Evolutionary conservation across 2,113 vertebrate species (phyloP).

Genomic region (Spilogale gracilis): DNA sequence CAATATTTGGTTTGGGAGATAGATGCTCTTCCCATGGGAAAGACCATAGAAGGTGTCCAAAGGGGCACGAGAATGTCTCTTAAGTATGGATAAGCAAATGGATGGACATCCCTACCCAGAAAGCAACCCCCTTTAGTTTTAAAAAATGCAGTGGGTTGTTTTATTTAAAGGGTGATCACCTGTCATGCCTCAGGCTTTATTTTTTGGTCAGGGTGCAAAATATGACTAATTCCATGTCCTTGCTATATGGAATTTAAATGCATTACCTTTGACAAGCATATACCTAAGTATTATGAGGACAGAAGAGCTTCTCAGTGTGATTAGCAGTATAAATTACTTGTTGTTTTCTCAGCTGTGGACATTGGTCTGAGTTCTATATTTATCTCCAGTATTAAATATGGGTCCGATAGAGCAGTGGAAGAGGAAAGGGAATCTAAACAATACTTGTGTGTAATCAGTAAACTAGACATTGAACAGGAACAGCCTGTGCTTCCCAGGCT

Average conservation of each 20-base stretch:
- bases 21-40: not conserved
- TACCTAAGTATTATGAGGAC: not conserved
- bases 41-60: not conserved
- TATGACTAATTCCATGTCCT: not conserved
- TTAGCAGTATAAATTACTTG: not conserved
- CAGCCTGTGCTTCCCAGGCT: not conserved
- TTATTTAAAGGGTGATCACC: not conserved
- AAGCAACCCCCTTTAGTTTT: not conserved
- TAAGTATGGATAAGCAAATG: not conserved
- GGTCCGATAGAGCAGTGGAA: not conserved
- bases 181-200: slow-evolving; percentile 7
- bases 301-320: not conserved
- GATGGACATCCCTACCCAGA: not conserved
- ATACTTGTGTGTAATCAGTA: not conserved
- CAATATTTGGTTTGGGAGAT: not conserved
- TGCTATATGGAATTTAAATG: not conserved
- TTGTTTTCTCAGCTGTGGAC: not conserved
- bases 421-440: not conserved
- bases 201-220: not conserved
- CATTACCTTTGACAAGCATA: not conserved
- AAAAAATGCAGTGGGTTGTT: not conserved
- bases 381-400: not conserved
- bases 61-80: not conserved
- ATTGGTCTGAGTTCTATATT: not conserved
- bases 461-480: not conserved